phyloP scores from a whole-genome alignment of 2,888 invertebrate species.

The Scaptomyza reducta region DNA sequence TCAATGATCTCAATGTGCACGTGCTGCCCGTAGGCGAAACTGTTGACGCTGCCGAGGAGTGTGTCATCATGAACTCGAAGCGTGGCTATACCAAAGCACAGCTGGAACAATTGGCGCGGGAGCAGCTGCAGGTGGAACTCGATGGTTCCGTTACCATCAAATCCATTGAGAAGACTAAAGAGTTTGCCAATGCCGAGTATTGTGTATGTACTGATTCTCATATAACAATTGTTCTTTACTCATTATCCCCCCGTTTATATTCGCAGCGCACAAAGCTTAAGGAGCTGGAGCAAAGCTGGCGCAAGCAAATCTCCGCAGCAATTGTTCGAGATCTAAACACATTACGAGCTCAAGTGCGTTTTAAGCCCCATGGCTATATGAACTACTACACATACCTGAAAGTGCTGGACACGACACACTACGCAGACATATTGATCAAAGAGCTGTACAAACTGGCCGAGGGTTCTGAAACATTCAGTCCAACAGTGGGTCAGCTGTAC shows the following conservation, averaged over 20 bases:
- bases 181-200: constrained; percentile 81
- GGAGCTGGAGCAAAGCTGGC: constrained; percentile 89
- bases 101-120: constrained; percentile 85
- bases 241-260: not conserved
- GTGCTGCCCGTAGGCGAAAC: constrained; percentile 41
- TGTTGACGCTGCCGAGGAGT: constrained; percentile 35
- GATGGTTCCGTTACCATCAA: constrained; percentile 88
- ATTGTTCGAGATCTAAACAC: constrained; percentile 89
- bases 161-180: constrained; percentile 86
- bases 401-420: constrained; percentile 86
- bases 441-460: constrained; percentile 90
- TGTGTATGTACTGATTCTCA: constrained; percentile 84
- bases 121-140: constrained; percentile 90
- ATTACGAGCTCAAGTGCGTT: constrained; percentile 87
- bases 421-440: constrained; percentile 88
- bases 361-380: constrained; percentile 85
- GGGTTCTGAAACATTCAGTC: constrained; percentile 92
- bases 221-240: not conserved
- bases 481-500: constrained; percentile 88
- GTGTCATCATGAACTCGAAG: constrained; percentile 78
- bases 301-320: constrained; percentile 86
- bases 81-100: constrained; percentile 86
- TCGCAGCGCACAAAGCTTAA: constrained; percentile 87
- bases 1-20: constrained; percentile 86
- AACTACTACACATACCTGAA: constrained; percentile 90